Conservation (phyloP, 2,888 invertebrate species). For the Zaprionus obscuricornis region DNA sequence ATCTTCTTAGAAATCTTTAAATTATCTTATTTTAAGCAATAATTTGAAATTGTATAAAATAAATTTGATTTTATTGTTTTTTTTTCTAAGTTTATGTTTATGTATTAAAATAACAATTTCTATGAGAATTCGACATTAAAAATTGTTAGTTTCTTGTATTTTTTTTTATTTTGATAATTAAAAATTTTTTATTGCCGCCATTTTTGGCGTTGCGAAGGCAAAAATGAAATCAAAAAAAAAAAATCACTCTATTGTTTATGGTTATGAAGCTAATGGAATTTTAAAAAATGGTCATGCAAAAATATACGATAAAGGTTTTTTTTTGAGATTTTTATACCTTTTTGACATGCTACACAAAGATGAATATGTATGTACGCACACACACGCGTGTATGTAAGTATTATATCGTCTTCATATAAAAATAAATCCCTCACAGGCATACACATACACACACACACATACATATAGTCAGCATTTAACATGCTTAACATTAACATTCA, state of each 20-base stretch:
- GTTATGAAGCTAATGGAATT: constrained; percentile 55
- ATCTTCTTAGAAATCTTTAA: too few relatives aligned
- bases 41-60: too few relatives aligned
- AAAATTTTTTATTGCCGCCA: constrained; percentile 24
- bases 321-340: constrained; percentile 1
- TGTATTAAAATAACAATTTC: too few relatives aligned
- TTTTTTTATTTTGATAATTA: constrained; percentile 16
- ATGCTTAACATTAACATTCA: background rate
- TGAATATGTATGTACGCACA: background rate
- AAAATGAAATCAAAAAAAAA: constrained; percentile 27
- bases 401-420: constrained; percentile 12
- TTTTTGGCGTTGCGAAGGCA: constrained; percentile 26
- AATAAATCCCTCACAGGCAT: constrained; percentile 15
- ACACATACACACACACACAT: constrained; percentile 7
- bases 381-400: too few relatives aligned
- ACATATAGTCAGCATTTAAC: background rate
- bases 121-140: too few relatives aligned
- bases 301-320: constrained; percentile 11
- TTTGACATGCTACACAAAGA: constrained; percentile 6
- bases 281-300: constrained; percentile 25
- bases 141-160: too few relatives aligned
- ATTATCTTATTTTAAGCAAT: too few relatives aligned
- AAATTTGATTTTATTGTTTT: too few relatives aligned
- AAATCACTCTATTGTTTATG: constrained; percentile 41
- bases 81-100: too few relatives aligned